A percentile compares a stretch with the other conserved stretches of the same genome.
These are phyloP conservation scores for Hypsibius dujardini DNA, from an alignment of 1,140 invertebrate genomes.

Conservation along the genomic window DNA sequence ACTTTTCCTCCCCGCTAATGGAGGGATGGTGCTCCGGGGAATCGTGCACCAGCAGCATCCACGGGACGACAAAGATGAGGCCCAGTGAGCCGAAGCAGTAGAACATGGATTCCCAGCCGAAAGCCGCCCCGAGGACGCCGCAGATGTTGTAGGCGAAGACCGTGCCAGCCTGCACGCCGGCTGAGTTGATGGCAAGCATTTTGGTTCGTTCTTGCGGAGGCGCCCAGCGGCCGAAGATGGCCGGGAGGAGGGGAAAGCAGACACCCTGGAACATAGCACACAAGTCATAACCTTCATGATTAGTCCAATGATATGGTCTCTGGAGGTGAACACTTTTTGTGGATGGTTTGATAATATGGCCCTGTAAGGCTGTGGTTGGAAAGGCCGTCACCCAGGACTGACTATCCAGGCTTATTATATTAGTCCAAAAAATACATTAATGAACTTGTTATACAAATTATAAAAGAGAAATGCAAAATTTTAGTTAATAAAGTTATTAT, in stretches of 20 bases:
- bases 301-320: too few species aligned
- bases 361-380: conserved; percentile 19
- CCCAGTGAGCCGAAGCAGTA: conserved; percentile 35
- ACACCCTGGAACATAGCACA: conserved; percentile 46
- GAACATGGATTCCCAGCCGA: conserved; percentile 45
- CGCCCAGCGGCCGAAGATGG: conserved; percentile 97
- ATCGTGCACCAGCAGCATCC: conserved; percentile 84
- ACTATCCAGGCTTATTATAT: not conserved
- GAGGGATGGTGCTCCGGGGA: conserved; percentile 79
- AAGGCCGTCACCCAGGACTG: not conserved
- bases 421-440: too few species aligned
- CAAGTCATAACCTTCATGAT: too few species aligned
- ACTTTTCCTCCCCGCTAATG: conserved; percentile 70
- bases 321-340: too few species aligned
- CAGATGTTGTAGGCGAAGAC: not conserved
- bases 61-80: conserved; percentile 64
- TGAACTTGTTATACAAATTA: too few species aligned
- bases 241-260: conserved; percentile 70
- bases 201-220: conserved; percentile 88
- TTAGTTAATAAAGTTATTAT: too few species aligned
- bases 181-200: conserved; percentile 83
- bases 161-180: conserved; percentile 51
- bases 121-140: not conserved
- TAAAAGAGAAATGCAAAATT: too few species aligned
- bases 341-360: too few species aligned